Percentiles rank a stretch among this genome's conserved stretches.
These are phyloP conservation scores for Leuciscus idus DNA, from an alignment of 2,113 vertebrate genomes.

Conservation along the genomic window DNA sequence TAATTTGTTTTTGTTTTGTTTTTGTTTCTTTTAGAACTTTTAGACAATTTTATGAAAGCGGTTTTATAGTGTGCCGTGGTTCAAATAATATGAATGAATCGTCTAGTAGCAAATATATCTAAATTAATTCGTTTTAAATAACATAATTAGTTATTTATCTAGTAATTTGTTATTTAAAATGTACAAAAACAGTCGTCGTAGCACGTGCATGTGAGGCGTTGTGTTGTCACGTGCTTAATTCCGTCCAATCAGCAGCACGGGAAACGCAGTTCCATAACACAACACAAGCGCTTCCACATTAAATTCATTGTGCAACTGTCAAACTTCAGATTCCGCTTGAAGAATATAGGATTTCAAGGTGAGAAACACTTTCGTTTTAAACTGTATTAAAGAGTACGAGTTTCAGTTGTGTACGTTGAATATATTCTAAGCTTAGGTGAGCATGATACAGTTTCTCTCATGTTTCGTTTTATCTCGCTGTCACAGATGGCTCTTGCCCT, in stretches of 20 bases:
- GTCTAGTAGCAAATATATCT: neutral
- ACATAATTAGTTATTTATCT: too few species aligned
- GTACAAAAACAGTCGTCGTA: neutral
- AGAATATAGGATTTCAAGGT: neutral
- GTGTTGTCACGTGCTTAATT: constrained; percentile 1
- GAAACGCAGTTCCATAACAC: constrained; percentile 1
- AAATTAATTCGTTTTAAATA: neutral
- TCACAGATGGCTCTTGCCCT: constrained; percentile 70
- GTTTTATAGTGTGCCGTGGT: neutral
- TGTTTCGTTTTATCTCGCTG: constrained; percentile 5
- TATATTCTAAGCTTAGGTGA: neutral
- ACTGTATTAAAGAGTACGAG: neutral
- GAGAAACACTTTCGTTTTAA: neutral
- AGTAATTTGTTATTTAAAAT: too few species aligned
- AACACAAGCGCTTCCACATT: neutral
- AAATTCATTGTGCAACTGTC: neutral
- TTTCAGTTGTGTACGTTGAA: neutral
- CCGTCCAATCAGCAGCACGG: constrained; percentile 7
- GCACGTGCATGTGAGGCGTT: neutral
- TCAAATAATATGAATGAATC: neutral
- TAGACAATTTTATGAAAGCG: neutral
- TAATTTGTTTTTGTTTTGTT: neutral
- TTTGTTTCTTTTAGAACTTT: neutral
- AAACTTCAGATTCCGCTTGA: neutral
- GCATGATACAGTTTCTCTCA: neutral